phyloP scores from a whole-genome alignment of 2,113 vertebrate species.

The Bubo bubo region DNA sequence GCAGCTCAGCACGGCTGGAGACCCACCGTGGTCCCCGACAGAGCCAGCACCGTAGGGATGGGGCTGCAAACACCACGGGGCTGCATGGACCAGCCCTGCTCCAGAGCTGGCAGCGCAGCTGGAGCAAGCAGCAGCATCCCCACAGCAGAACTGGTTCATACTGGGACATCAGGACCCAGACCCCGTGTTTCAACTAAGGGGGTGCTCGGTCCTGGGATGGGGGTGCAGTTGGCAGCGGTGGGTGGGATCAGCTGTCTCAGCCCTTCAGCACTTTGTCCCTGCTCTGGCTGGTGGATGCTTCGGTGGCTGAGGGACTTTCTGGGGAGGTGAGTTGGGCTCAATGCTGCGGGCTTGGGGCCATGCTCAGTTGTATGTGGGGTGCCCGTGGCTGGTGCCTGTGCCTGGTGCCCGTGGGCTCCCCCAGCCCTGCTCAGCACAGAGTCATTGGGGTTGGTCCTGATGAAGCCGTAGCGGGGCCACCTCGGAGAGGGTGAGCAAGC shows the following conservation, averaged over 20 bases:
- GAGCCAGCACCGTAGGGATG: background rate
- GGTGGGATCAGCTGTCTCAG: background rate
- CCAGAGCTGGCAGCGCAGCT: rapidly evolving
- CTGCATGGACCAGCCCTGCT: rapidly evolving
- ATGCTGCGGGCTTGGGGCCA: rapidly evolving
- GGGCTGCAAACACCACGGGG: background rate
- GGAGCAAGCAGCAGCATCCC: rapidly evolving
- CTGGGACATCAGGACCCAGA: background rate
- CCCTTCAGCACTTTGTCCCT: rapidly evolving
- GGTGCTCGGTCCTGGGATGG: background rate
- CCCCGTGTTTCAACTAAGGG: background rate
- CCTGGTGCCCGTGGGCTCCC: background rate
- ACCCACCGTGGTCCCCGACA: rapidly evolving
- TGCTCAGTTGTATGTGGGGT: rapidly evolving
- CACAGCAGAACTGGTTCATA: background rate
- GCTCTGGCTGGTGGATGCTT: rapidly evolving
- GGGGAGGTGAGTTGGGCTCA: background rate
- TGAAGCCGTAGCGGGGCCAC: rapidly evolving
- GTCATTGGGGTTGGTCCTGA: rapidly evolving
- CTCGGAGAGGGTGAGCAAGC: background rate
- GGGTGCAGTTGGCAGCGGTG: background rate
- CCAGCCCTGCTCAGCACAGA: background rate
- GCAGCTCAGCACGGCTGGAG: rapidly evolving
- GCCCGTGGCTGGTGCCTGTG: background rate
- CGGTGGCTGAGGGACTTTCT: background rate